phyloP scores from a whole-genome alignment of 2,797 vertebrate species.

The Crocidura indochinensis region DNA sequence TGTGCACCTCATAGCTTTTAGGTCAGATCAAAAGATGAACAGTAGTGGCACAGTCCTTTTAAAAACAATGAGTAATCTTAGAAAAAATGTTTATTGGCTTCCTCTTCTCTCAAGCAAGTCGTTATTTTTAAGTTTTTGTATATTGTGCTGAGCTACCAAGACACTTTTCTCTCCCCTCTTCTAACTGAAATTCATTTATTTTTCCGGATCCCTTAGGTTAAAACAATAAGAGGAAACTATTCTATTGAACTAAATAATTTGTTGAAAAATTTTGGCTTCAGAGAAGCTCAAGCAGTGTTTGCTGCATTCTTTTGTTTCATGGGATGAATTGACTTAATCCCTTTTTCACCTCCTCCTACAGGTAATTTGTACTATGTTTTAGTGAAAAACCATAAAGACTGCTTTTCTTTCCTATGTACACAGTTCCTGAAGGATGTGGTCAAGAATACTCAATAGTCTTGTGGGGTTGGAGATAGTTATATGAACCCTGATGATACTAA shows the following conservation, averaged over 20 bases:
- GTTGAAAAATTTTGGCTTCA: slow-evolving; percentile 84
- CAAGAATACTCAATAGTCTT: not conserved
- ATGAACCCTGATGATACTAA: not conserved
- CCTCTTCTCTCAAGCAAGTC: slow-evolving; percentile 66
- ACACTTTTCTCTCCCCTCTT: no score
- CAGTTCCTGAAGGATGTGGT: not conserved
- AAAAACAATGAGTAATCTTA: slow-evolving; percentile 44
- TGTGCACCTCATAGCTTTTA: slow-evolving; percentile 44
- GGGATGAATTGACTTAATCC: slow-evolving; percentile 85
- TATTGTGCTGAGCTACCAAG: not conserved
- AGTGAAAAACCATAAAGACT: not conserved
- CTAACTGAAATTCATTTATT: slow-evolving; percentile 76
- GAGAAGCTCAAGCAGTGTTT: slow-evolving; percentile 71
- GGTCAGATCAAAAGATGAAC: slow-evolving; percentile 50
- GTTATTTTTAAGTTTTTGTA: slow-evolving; percentile 51
- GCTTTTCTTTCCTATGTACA: not conserved
- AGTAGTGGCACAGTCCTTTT: slow-evolving; percentile 31
- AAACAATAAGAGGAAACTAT: slow-evolving; percentile 75
- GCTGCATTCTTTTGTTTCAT: slow-evolving; percentile 79
- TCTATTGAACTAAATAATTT: slow-evolving; percentile 73
- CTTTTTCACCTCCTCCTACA: slow-evolving; percentile 54
- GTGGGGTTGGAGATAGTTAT: not conserved
- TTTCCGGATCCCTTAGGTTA: slow-evolving; percentile 82
- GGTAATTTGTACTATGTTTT: slow-evolving; percentile 69
- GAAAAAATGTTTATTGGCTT: slow-evolving; percentile 28